Evolutionary conservation across 2,113 vertebrate genomes (phyloP), one percentile per base, ranked within the genome.

Genomic region (Halichoerus grypus): DNA sequence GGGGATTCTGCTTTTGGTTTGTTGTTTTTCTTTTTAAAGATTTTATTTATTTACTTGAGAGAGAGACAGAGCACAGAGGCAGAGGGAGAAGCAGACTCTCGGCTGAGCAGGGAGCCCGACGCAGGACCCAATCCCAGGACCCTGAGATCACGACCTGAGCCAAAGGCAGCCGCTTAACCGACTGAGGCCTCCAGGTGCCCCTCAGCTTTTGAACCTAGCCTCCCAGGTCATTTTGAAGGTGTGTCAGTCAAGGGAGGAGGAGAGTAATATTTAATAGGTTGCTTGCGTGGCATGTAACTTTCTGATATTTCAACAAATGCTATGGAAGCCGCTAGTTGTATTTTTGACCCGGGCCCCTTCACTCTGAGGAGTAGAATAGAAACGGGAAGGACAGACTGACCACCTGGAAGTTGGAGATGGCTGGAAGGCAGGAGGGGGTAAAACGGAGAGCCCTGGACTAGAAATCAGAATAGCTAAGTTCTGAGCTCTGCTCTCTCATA

Each of bases 231-330:
- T n/a, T 42, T 57, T 13, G 36, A 69, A 79, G 57, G 10, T 46
- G 1, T 46, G 0, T 21, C 24, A 16, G 0, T 51, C 7, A 12
- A 77, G 21, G 15, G 18, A n/a, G 11, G 4, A 63, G 51, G 13
- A 24, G 0, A 21, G 46, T 13, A 51, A 1, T 16, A 7, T 26
- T 79, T 49, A 28, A 51, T 72, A 15, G 18, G n/a, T 19, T n/a
- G 21, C 26, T 67, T 76, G 5, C 7, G 49, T 84, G 8, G 19
- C n/a, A 22, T 22, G 5, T 4, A 55, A 46, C 19, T 80, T 72
- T n/a, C 57, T 82, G 93, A 24, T 10, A 42, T 21, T 63, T 39
- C 42, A 19, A 5, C 5, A 2, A 57, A 16, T 7, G 53, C 9
- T 13, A 1, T 5, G 16, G 26, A 13, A 16, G 36, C 39, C 26